Evolutionary conservation across 2,113 vertebrate species (phyloP), one percentile per base, ranked within the genome.

Genomic region (Pterocles gutturalis): DNA sequence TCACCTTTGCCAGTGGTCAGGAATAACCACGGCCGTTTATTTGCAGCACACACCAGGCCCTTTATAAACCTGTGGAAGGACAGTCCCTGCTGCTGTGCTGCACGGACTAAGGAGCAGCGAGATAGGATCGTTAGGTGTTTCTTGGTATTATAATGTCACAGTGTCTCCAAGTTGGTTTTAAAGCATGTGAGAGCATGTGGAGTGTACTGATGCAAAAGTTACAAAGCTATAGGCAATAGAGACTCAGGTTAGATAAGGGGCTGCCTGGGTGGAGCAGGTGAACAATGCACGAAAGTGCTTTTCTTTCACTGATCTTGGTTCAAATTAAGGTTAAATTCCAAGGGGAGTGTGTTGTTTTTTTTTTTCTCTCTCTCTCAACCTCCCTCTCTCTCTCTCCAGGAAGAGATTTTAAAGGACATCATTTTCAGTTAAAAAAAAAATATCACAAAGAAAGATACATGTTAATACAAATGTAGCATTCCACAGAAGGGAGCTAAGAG

Each of bases 241-340:
- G 97, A 97, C 97, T 95, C 92, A 91, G 94, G 97, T 98, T 98
- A 98, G 98, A 98, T 98, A 98, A 98, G 98, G 97, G 97, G 95
- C 92, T 89, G 96, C 93, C 97, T 97, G 97, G 98, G 98, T 98
- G 98, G 98, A 96, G 98, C 95, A 70, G 93, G 54, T 87, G 94
- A 98, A 98, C 98, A 98, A 98, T 98, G 94, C 97, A 96, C 80
- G 89, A 85, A 97, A 98, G 97, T 98, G 96, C 98, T 98, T 98
- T 98, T 98, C 98, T 98, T 98, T 98, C 98, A 98, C 97, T 93
- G 97, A 98, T 98, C 98, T 97, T 98, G 98, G 98, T 98, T 98
- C 98, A 98, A 98, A 98, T 98, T 98, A 98, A 98, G 98, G 98
- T 98, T 98, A 98, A 98, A 98, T 98, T 98, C 98, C 98, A 97